These are phyloP conservation scores for Drosophila auraria DNA, from an alignment of 1,140 invertebrate genomes.

Conservation along the genomic window DNA sequence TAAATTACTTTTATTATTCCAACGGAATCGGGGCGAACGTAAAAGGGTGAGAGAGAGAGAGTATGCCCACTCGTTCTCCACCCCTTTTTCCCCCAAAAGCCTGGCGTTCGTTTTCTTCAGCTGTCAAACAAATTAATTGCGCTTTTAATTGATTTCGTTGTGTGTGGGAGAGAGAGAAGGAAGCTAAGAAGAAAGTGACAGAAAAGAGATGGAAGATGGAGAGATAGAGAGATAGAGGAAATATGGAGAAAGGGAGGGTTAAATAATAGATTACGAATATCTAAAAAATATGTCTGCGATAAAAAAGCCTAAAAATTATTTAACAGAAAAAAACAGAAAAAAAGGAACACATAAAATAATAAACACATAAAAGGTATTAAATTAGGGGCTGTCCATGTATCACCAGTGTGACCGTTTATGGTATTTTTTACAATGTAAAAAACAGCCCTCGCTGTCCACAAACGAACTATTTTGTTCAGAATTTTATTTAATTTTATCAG, in stretches of 20 bases:
- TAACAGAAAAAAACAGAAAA: background rate
- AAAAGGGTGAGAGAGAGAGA: slow-evolving; percentile 6
- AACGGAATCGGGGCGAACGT: slow-evolving; percentile 30
- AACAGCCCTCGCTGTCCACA: no score
- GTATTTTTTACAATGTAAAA: no score
- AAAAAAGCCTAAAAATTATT: background rate
- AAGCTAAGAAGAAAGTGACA: background rate
- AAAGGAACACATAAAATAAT: no score
- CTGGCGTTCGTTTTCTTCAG: slow-evolving; percentile 74
- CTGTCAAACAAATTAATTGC: slow-evolving; percentile 83
- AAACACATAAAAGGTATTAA: no score
- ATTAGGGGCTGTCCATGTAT: no score
- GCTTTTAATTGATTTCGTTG: slow-evolving; percentile 78
- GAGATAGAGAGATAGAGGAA: no score
- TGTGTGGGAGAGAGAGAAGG: background rate
- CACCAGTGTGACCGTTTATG: no score
- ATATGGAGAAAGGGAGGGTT: background rate
- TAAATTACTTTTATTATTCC: slow-evolving; percentile 82
- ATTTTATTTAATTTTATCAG: no score
- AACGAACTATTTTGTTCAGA: no score
- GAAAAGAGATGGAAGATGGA: background rate
- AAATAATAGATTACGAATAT: background rate
- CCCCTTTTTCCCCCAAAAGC: slow-evolving; percentile 25
- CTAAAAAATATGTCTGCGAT: background rate
- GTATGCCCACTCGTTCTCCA: background rate